A percentile compares a stretch with the other conserved stretches of the same genome.
phyloP scores from a whole-genome alignment of 2,113 vertebrate species.

The Gambusia holbrooki region DNA sequence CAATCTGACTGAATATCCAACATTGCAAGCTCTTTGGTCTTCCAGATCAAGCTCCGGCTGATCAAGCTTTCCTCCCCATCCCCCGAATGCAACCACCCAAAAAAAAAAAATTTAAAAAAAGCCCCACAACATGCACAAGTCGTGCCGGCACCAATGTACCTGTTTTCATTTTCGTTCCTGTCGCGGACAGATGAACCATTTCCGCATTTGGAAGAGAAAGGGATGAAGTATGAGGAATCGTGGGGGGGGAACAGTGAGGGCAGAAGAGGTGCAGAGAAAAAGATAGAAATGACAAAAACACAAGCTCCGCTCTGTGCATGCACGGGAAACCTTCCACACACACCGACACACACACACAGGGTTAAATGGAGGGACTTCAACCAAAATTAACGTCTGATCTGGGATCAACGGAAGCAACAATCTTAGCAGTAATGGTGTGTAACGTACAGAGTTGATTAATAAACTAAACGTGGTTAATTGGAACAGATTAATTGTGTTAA shows the following conservation, averaged over 20 bases:
- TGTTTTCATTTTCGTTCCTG: constrained; percentile 82
- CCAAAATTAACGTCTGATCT: constrained; percentile 11
- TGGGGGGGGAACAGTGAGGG: constrained; percentile 32
- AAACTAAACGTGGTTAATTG: constrained; percentile 2
- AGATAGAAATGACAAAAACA: constrained; percentile 17
- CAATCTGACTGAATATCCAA: neutral
- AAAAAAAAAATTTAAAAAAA: constrained; percentile 3
- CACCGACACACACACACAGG: constrained; percentile 20
- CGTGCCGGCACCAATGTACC: constrained; percentile 77
- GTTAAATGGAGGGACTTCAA: constrained; percentile 40
- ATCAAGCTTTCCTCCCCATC: neutral
- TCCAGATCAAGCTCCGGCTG: neutral
- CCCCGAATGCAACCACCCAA: neutral
- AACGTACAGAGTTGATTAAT: neutral
- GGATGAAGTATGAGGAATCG: constrained; percentile 52
- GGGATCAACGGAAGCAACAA: constrained; percentile 19
- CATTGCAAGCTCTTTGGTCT: constrained; percentile 13
- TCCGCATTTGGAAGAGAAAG: constrained; percentile 69
- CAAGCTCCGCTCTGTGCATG: constrained; percentile 36
- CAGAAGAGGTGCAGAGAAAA: constrained; percentile 24
- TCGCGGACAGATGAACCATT: constrained; percentile 75
- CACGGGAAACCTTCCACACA: constrained; percentile 26
- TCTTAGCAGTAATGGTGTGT: neutral
- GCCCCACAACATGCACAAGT: constrained; percentile 72
- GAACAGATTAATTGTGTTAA: constrained; percentile 24